Evolutionary conservation across 2,113 vertebrate species (phyloP).

Genomic region (Podilymbus podiceps): DNA sequence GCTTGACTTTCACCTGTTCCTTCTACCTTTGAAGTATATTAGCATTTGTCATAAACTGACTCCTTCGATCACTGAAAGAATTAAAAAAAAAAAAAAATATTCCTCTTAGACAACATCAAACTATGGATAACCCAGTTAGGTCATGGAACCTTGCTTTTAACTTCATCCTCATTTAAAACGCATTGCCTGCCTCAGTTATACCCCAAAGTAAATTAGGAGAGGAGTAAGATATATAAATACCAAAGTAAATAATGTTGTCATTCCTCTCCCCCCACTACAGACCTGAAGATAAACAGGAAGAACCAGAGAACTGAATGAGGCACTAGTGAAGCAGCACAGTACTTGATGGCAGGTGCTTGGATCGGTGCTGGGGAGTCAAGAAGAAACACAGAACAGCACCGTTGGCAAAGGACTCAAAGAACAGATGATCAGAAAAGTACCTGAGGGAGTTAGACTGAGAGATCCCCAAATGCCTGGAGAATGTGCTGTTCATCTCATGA

Average conservation of each 20-base stretch:
- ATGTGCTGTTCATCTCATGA: not conserved
- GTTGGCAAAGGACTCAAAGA: not conserved
- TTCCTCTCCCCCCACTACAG: not conserved
- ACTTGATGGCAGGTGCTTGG: not conserved
- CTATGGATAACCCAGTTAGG: not conserved
- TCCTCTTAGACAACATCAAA: not conserved
- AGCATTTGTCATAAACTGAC: conserved; percentile 1
- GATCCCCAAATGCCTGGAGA: not conserved
- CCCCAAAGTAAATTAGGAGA: not conserved
- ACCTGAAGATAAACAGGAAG: not conserved
- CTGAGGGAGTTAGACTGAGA: not conserved
- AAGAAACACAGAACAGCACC: not conserved
- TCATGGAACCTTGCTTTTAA: not conserved
- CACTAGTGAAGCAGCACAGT: not conserved
- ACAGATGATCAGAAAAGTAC: not conserved
- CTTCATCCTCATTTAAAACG: not conserved
- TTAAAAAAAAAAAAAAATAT: not conserved
- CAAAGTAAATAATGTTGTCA: not conserved
- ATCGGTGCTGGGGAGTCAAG: not conserved
- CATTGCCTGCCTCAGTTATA: not conserved
- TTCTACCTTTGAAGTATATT: conserved; percentile 17
- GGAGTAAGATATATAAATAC: not conserved
- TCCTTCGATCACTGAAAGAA: not conserved
- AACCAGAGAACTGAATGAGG: not conserved
- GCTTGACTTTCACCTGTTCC: conserved; percentile 36